Evolutionary conservation across 1,140 invertebrate genomes (phyloP).

Genomic region (Stegodyphus mimosarum): DNA sequence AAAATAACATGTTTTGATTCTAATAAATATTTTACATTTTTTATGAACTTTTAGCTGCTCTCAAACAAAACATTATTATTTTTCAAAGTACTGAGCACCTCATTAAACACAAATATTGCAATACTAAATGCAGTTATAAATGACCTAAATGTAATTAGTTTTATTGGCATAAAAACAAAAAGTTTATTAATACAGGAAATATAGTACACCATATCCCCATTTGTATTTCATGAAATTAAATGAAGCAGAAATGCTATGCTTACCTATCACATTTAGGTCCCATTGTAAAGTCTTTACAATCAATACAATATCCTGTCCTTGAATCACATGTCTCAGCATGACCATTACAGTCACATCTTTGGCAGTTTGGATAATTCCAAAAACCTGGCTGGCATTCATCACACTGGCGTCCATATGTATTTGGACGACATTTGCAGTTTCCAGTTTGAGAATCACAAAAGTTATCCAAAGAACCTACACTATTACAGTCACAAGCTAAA

Average conservation of each 20-base stretch:
- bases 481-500: conserved; percentile 93
- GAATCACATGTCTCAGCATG: conserved; percentile 95
- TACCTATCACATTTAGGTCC: conserved; percentile 88
- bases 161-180: too few species aligned
- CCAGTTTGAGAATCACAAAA: conserved; percentile 93
- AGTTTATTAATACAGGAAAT: too few species aligned
- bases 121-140: too few species aligned
- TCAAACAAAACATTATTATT: too few species aligned
- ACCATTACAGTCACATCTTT: conserved; percentile 95
- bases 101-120: too few species aligned
- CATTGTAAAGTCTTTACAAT: conserved; percentile 87
- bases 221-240: too few species aligned
- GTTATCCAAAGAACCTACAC: conserved; percentile 92
- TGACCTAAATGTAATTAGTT: too few species aligned
- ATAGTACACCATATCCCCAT: too few species aligned
- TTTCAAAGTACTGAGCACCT: too few species aligned
- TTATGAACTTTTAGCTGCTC: too few species aligned
- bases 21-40: too few species aligned
- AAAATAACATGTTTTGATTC: too few species aligned
- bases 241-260: neutral
- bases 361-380: conserved; percentile 96
- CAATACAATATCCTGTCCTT: conserved; percentile 87
- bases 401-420: conserved; percentile 93
- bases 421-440: conserved; percentile 92
- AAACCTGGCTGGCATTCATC: conserved; percentile 94